Evolutionary conservation across 2,888 invertebrate species (phyloP).

Genomic region (Ephialtes manifestator): DNA sequence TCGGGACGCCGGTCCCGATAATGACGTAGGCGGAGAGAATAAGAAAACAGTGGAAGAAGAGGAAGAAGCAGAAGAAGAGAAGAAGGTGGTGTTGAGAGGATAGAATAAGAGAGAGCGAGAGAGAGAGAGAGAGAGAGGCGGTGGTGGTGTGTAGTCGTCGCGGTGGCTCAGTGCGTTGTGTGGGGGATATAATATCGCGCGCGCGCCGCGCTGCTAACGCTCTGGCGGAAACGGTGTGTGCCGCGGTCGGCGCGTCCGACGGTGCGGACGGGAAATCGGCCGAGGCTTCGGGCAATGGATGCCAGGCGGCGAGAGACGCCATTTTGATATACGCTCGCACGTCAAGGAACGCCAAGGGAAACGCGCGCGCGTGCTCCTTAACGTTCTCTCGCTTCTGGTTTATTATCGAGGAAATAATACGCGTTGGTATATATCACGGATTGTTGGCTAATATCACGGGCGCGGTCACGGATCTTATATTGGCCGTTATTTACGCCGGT

Average conservation of each 20-base stretch:
- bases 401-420: too few species aligned
- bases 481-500: conserved; percentile 49
- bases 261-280: conserved; percentile 76
- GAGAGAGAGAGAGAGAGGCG: not conserved
- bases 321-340: conserved; percentile 85
- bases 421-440: not conserved
- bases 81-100: conserved; percentile 62
- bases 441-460: not conserved
- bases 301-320: conserved; percentile 83
- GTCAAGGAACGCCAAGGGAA: conserved; percentile 79
- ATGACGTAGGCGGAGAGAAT: conserved; percentile 44
- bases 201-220: conserved; percentile 26
- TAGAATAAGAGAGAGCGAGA: not conserved
- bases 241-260: conserved; percentile 69
- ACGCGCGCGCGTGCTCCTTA: conserved; percentile 61
- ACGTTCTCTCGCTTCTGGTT: not conserved
- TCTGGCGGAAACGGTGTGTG: conserved; percentile 61
- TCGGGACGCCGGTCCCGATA: conserved; percentile 58
- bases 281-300: conserved; percentile 81
- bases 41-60: conserved; percentile 15
- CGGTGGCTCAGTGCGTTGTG: conserved; percentile 54
- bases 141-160: conserved; percentile 71
- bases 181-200: conserved; percentile 41
- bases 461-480: conserved; percentile 13
- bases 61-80: conserved; percentile 28